These are phyloP conservation scores for Rhinella marina DNA, from an alignment of 2,797 vertebrate genomes.

Conservation along the genomic window DNA sequence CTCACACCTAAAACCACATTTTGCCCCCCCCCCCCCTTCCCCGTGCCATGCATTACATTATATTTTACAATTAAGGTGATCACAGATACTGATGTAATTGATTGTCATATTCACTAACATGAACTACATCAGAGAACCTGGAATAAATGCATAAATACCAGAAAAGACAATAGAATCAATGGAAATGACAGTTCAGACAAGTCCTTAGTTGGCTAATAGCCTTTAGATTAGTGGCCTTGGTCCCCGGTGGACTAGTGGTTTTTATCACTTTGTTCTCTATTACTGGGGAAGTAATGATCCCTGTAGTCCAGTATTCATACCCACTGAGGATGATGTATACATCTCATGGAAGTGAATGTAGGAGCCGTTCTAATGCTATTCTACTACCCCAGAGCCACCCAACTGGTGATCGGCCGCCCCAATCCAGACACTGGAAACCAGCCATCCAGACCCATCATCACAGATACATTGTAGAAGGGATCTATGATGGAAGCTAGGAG, in stretches of 20 bases:
- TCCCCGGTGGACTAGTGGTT: not conserved
- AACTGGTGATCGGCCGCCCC: no score
- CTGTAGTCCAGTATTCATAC: not conserved
- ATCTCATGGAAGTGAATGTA: no score
- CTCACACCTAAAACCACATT: no score
- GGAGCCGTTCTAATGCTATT: no score
- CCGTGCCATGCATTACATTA: not conserved
- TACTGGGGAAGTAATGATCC: not conserved
- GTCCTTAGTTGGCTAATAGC: not conserved
- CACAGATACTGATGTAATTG: not conserved
- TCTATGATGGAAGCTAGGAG: no score
- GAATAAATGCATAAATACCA: not conserved
- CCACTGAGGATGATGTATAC: no score
- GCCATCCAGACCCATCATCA: no score
- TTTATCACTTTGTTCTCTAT: not conserved
- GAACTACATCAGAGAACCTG: not conserved
- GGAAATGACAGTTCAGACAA: not conserved
- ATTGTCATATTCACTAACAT: not conserved
- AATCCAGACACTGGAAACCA: no score
- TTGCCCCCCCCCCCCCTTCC: not conserved
- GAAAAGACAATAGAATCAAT: slow-evolving; percentile 14
- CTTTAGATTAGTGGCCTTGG: not conserved
- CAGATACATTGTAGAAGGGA: no score
- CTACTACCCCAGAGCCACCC: no score
- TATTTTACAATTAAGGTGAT: not conserved